phyloP scores from a whole-genome alignment of 1,140 invertebrate species.

The Trinorchestia longiramus region DNA sequence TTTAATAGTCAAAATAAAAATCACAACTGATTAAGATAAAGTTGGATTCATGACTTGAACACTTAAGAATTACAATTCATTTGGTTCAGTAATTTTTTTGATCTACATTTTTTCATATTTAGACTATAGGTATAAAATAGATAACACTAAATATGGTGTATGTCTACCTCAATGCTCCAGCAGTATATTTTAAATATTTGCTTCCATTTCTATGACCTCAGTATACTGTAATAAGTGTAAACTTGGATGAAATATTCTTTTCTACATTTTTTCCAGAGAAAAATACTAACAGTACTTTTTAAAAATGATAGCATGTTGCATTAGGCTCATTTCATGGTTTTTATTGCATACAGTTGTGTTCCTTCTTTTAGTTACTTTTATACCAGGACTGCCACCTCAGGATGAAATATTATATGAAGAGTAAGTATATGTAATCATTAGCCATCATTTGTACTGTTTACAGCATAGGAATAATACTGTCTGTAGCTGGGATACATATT shows the following conservation, averaged over 20 bases:
- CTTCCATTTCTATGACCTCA: no score
- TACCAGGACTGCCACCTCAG: background rate
- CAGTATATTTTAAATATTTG: no score
- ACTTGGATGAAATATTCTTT: background rate
- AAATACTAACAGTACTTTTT: background rate
- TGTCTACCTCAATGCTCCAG: no score
- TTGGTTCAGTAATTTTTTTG: no score
- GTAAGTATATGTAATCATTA: background rate
- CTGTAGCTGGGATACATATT: background rate
- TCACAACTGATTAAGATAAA: no score
- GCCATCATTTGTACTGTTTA: background rate
- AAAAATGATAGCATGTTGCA: background rate
- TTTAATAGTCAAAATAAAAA: no score
- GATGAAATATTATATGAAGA: background rate
- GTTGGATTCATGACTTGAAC: no score
- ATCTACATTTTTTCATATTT: no score
- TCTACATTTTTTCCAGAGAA: background rate
- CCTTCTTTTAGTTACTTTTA: background rate
- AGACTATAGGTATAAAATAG: no score
- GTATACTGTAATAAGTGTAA: background rate
- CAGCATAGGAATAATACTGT: background rate
- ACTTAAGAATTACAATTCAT: no score
- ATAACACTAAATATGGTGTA: no score
- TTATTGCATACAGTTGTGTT: background rate
- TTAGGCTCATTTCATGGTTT: background rate